phyloP scores from a whole-genome alignment of 2,113 vertebrate genomes.

The Chlorodrepanis virens region DNA sequence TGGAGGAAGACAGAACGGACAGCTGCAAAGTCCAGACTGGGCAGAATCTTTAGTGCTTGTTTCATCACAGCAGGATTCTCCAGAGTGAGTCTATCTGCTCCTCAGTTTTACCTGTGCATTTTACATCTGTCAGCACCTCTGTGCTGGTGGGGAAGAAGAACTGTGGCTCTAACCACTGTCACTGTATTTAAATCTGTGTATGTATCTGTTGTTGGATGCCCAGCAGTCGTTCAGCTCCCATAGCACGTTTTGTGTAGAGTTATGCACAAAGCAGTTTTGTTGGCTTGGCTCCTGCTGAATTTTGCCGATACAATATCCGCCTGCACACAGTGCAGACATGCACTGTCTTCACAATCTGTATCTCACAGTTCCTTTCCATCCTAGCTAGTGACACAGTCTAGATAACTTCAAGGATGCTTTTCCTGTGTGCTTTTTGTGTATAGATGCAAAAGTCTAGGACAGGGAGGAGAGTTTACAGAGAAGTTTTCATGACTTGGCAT shows the following conservation, averaged over 20 bases:
- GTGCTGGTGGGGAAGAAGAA: not conserved
- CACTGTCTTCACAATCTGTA: not conserved
- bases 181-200: not conserved
- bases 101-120: not conserved
- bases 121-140: not conserved
- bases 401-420: not conserved
- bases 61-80: not conserved
- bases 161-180: not conserved
- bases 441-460: not conserved
- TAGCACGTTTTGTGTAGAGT: not conserved
- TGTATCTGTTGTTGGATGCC: not conserved
- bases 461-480: not conserved
- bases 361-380: not conserved
- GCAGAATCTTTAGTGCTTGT: not conserved
- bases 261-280: not conserved
- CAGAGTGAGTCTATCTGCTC: not conserved
- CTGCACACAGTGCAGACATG: not conserved
- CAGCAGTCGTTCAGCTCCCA: not conserved
- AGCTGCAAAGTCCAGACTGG: not conserved
- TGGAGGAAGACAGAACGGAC: not conserved
- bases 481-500: not conserved
- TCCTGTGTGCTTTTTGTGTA: not conserved
- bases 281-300: fast-evolving
- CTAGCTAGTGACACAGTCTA: not conserved
- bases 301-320: not conserved